Evolutionary conservation across 2,113 vertebrate species (phyloP).

Genomic region (Tetraodon nigroviridis): DNA sequence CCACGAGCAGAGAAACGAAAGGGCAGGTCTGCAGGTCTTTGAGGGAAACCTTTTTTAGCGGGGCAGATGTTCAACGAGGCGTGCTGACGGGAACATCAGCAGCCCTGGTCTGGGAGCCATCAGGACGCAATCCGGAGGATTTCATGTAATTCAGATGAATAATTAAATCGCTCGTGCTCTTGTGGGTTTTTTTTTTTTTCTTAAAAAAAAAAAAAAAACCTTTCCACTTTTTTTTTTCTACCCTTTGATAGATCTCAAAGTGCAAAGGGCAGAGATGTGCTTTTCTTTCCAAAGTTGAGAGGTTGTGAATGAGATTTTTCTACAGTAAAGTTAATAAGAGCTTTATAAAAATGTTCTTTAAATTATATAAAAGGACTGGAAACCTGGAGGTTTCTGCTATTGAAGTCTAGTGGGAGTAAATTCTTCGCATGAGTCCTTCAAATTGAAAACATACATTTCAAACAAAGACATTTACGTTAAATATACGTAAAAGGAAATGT

Average conservation of each 20-base stretch:
- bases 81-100: slow-evolving; percentile 35
- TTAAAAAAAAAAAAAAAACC: too few relatives aligned
- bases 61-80: slow-evolving; percentile 41
- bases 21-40: background rate
- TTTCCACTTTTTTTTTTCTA: background rate
- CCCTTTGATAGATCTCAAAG: slow-evolving; percentile 18
- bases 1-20: slow-evolving; percentile 7
- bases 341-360: too few relatives aligned
- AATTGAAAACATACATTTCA: too few relatives aligned
- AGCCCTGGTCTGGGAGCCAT: slow-evolving; percentile 40
- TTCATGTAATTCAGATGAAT: slow-evolving; percentile 54
- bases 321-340: too few relatives aligned
- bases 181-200: slow-evolving; percentile 8
- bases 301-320: too few relatives aligned
- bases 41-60: slow-evolving; percentile 24
- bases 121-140: slow-evolving; percentile 42
- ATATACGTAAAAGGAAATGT: too few relatives aligned
- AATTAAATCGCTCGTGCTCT: slow-evolving; percentile 38
- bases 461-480: too few relatives aligned
- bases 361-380: too few relatives aligned
- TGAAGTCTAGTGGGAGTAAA: too few relatives aligned
- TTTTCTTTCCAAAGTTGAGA: background rate
- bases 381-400: too few relatives aligned
- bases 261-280: slow-evolving; percentile 1
- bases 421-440: too few relatives aligned